phyloP scores from a whole-genome alignment of 2,113 vertebrate genomes.

The Engystomops pustulosus region DNA sequence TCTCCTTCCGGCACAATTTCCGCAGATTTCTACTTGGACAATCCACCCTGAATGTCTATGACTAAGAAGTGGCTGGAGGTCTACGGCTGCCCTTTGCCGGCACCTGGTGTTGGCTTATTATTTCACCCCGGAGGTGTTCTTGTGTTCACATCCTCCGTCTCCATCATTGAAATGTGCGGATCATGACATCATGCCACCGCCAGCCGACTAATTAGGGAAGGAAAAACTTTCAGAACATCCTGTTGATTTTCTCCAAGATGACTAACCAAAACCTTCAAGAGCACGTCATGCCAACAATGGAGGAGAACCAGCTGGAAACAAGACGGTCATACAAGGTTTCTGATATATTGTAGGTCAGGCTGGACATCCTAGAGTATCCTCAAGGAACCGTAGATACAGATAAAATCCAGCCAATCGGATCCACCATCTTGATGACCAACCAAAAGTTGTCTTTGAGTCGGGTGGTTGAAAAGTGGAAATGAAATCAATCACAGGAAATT shows the following conservation, averaged over 20 bases:
- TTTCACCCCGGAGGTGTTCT: neutral
- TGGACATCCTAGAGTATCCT: neutral
- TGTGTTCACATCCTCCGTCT: neutral
- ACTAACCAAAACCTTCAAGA: neutral
- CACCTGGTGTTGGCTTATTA: neutral
- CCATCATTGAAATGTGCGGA: neutral
- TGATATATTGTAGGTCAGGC: neutral
- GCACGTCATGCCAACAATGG: neutral
- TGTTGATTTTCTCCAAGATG: neutral
- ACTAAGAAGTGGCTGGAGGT: neutral
- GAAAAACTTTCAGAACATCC: neutral
- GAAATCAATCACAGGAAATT: no score
- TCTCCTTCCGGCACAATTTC: neutral
- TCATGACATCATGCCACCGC: slow-evolving; percentile 13
- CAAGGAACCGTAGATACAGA: no score
- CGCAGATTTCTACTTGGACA: neutral
- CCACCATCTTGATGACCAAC: no score
- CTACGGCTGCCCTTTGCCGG: neutral
- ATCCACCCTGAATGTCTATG: neutral
- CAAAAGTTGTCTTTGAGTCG: no score
- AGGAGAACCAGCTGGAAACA: neutral
- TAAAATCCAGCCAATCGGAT: no score
- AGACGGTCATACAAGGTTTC: neutral
- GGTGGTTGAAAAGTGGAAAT: no score
- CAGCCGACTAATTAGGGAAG: neutral